These are phyloP conservation scores for Auanema sp. DNA, from an alignment of 2,888 invertebrate species.

Conservation along the genomic window DNA sequence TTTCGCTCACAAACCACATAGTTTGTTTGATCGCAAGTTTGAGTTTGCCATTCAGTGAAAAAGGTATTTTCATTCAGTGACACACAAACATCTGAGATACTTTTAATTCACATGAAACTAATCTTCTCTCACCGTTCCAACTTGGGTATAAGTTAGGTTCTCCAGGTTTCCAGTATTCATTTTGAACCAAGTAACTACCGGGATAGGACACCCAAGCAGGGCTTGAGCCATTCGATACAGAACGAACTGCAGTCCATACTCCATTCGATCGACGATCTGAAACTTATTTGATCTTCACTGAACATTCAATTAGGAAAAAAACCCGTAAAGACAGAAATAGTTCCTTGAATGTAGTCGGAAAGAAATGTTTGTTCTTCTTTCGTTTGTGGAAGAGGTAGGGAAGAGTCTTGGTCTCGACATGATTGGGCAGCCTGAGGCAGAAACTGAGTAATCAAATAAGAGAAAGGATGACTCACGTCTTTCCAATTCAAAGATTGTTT, in stretches of 20 bases:
- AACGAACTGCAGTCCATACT: slow-evolving; percentile 36
- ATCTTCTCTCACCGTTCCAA: slow-evolving; percentile 28
- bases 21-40: slow-evolving; percentile 27
- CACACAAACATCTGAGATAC: slow-evolving; percentile 38
- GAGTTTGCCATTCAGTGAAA: slow-evolving; percentile 37
- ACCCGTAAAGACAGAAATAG: slow-evolving; percentile 1
- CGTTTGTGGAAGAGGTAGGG: slow-evolving; percentile 15
- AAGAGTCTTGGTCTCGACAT: slow-evolving; percentile 13
- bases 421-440: slow-evolving; percentile 11
- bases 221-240: slow-evolving; percentile 31
- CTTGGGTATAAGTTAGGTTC: slow-evolving; percentile 43
- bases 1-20: slow-evolving; percentile 36
- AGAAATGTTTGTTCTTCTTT: slow-evolving; percentile 31
- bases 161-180: slow-evolving; percentile 35
- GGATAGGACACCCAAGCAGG: slow-evolving; percentile 42
- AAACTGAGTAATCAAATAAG: too few species aligned
- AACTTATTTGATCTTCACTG: not conserved
- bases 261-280: slow-evolving; percentile 23
- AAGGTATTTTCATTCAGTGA: slow-evolving; percentile 26
- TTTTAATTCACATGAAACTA: slow-evolving; percentile 1
- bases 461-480: slow-evolving; percentile 8
- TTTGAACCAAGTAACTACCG: slow-evolving; percentile 27
- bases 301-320: not conserved
- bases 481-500: slow-evolving; percentile 15
- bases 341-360: slow-evolving; percentile 27